Percentiles rank a stretch among this genome's conserved stretches.
Evolutionary conservation across 2,888 invertebrate species (phyloP).

Genomic region (Thera obeliscata): DNA sequence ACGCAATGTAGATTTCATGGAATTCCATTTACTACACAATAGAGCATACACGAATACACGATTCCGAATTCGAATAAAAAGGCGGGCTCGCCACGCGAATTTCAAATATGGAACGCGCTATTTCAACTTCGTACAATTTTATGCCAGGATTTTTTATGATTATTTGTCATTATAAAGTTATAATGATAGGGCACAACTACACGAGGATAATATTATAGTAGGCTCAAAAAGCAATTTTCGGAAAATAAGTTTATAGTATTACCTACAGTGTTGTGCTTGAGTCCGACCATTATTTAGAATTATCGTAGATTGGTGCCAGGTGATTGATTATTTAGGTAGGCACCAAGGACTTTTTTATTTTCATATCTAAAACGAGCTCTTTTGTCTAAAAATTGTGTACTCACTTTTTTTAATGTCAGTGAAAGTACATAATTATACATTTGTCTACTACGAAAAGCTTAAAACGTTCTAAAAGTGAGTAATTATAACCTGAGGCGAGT

Average conservation of each 20-base stretch:
- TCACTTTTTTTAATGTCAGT: no score
- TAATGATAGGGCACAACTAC: slow-evolving; percentile 12
- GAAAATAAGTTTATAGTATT: slow-evolving; percentile 62
- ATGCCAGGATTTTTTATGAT: slow-evolving; percentile 30
- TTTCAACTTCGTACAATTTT: slow-evolving; percentile 53
- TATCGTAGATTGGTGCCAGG: slow-evolving; percentile 67
- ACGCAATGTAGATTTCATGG: slow-evolving; percentile 67
- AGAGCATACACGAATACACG: slow-evolving; percentile 81
- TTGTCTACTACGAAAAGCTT: slow-evolving; percentile 18
- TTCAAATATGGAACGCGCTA: slow-evolving; percentile 77
- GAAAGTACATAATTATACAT: no score
- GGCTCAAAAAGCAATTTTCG: slow-evolving; percentile 28
- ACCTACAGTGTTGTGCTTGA: slow-evolving; percentile 54
- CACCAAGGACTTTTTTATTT: slow-evolving; percentile 69
- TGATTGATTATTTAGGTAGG: slow-evolving; percentile 44
- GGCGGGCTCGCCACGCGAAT: slow-evolving; percentile 62
- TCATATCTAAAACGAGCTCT: slow-evolving; percentile 4
- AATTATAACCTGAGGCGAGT: slow-evolving; percentile 53
- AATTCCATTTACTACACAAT: slow-evolving; percentile 80
- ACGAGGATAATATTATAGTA: slow-evolving; percentile 12
- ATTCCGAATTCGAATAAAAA: slow-evolving; percentile 78
- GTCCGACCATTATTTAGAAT: slow-evolving; percentile 81
- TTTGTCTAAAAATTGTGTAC: no score
- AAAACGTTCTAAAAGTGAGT: slow-evolving; percentile 38
- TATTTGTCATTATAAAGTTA: slow-evolving; percentile 28